Percentiles rank a stretch among this genome's conserved stretches.
phyloP scores from a whole-genome alignment of 1,140 invertebrate species.

The Diorhabda elongata region DNA sequence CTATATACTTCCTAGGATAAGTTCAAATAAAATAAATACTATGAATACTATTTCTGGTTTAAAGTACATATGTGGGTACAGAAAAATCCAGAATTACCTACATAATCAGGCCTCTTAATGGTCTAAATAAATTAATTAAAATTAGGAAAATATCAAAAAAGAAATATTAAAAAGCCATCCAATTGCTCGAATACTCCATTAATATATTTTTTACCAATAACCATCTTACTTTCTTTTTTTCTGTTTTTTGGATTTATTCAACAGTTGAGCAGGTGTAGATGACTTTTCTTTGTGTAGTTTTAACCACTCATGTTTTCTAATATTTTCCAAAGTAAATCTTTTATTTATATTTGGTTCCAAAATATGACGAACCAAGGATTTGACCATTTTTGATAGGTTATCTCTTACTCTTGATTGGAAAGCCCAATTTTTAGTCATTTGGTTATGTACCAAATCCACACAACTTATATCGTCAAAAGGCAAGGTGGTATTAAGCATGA shows the following conservation, averaged over 20 bases:
- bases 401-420: slow-evolving; percentile 68
- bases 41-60: no score
- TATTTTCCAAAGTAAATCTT: slow-evolving; percentile 66
- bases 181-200: no score
- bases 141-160: no score
- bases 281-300: slow-evolving; percentile 48
- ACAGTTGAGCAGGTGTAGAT: slow-evolving; percentile 44
- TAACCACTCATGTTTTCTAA: slow-evolving; percentile 70
- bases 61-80: no score
- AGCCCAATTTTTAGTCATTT: slow-evolving; percentile 72
- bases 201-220: no score
- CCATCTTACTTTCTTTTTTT: no score
- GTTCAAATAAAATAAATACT: no score
- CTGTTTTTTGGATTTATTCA: slow-evolving; percentile 31
- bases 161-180: no score
- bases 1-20: no score
- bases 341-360: slow-evolving; percentile 74
- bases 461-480: slow-evolving; percentile 86
- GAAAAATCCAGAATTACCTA: no score
- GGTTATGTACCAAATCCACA: slow-evolving; percentile 72
- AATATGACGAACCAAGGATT: slow-evolving; percentile 69
- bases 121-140: no score
- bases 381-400: slow-evolving; percentile 60
- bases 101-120: no score
- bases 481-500: slow-evolving; percentile 86